A percentile compares a stretch with the other conserved stretches of the same genome.
phyloP scores from a whole-genome alignment of 2,113 vertebrate species.

The Apus apus region DNA sequence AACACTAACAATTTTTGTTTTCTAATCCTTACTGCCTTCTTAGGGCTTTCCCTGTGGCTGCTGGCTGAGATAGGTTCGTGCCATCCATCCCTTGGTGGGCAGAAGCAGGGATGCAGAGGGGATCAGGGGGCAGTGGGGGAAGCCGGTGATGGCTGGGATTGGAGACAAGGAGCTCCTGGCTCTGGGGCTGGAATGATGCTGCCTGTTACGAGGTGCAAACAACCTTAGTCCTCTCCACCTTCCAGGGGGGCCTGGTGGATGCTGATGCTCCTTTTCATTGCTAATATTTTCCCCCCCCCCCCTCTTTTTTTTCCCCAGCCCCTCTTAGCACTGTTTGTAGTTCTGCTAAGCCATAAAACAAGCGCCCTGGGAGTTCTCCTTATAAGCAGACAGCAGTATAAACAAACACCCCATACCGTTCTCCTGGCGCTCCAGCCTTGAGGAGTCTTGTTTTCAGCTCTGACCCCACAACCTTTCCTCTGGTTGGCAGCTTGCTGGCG shows the following conservation, averaged over 20 bases:
- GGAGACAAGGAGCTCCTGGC: background rate
- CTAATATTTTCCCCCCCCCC: background rate
- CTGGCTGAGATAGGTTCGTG: rapidly evolving
- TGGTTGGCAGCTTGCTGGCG: conserved; percentile 72
- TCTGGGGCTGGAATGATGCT: background rate
- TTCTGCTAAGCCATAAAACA: background rate
- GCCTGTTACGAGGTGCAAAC: background rate
- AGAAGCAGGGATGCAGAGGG: background rate
- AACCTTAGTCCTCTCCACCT: background rate
- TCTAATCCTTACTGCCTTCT: background rate
- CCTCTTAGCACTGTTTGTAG: background rate
- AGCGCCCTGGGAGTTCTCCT: background rate
- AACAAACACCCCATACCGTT: conserved; percentile 47
- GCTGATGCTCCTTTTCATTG: background rate
- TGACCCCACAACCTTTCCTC: conserved; percentile 75
- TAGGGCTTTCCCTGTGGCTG: rapidly evolving
- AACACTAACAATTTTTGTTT: rapidly evolving
- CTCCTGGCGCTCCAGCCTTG: conserved; percentile 21
- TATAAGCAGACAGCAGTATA: conserved; percentile 57
- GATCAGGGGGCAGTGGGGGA: rapidly evolving
- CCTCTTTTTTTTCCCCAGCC: background rate
- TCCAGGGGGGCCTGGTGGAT: background rate
- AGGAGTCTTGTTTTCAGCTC: conserved; percentile 32
- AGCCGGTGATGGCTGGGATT: background rate
- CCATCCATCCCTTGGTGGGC: rapidly evolving